Evolutionary conservation across 2,888 invertebrate genomes (phyloP).

Genomic region (Athalia cordata): DNA sequence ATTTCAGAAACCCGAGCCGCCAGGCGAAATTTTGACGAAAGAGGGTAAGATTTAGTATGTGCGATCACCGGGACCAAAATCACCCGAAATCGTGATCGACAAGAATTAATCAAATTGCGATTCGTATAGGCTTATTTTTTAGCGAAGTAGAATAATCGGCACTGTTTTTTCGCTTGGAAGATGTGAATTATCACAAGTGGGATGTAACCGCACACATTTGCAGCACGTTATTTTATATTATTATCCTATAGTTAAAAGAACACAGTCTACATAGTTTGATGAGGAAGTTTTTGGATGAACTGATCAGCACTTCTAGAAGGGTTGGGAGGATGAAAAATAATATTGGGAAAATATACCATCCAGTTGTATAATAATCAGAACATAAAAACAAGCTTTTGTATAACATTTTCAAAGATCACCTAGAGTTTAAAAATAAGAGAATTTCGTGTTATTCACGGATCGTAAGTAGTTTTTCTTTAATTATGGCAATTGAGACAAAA

Average conservation of each 20-base stretch:
- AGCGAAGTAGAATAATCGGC: background rate
- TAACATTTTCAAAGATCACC: too few relatives aligned
- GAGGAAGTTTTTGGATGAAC: too few relatives aligned
- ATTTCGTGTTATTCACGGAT: background rate
- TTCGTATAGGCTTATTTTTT: background rate
- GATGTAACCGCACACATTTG: background rate
- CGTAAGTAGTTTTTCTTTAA: background rate
- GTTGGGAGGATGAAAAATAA: too few relatives aligned
- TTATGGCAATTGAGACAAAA: background rate
- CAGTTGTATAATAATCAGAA: too few relatives aligned
- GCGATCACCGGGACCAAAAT: too few relatives aligned
- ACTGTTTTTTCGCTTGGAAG: conserved; percentile 20
- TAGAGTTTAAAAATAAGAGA: too few relatives aligned
- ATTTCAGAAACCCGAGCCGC: conserved; percentile 4
- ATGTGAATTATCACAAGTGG: conserved; percentile 8
- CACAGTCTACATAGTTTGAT: background rate
- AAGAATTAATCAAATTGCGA: background rate
- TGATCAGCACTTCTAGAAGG: too few relatives aligned
- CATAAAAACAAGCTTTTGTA: too few relatives aligned
- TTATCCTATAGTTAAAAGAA: background rate
- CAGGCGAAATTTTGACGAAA: conserved; percentile 13
- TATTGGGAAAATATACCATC: too few relatives aligned
- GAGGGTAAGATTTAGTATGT: conserved; percentile 24
- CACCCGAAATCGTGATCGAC: too few relatives aligned
- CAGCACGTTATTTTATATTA: background rate